Evolutionary conservation across 2,888 invertebrate species (phyloP).

Genomic region (Tenthredo scrophulariae): DNA sequence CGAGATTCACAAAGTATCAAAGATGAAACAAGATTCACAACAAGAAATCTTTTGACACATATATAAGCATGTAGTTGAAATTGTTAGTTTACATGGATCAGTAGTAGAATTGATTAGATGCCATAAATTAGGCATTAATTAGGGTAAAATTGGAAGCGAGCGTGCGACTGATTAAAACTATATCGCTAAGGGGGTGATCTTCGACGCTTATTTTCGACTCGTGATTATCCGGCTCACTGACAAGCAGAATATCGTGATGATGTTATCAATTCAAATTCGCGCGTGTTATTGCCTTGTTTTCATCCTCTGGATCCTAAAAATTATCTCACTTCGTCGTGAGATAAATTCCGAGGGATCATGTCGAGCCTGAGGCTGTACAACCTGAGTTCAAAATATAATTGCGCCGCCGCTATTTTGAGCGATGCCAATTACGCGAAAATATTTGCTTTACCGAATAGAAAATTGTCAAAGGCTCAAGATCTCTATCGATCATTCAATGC

Average conservation of each 20-base stretch:
- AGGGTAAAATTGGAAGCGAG: neutral
- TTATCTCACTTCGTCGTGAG: neutral
- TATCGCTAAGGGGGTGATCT: slow-evolving; percentile 6
- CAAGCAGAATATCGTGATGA: neutral
- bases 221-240: neutral
- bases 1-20: neutral
- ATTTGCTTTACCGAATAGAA: neutral
- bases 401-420: neutral
- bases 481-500: neutral
- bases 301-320: neutral
- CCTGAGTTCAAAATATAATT: neutral
- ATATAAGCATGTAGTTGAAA: neutral
- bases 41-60: neutral
- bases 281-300: slow-evolving; percentile 26
- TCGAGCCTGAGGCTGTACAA: slow-evolving; percentile 4
- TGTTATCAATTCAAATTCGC: neutral
- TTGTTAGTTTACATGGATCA: neutral
- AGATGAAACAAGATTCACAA: neutral
- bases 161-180: neutral
- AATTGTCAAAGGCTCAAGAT: neutral
- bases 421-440: neutral
- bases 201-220: neutral
- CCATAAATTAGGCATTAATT: neutral
- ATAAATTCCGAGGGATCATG: neutral
- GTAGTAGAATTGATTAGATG: neutral